Conservation (phyloP, 2,797 vertebrate species). For the Molossus alvarezi region DNA sequence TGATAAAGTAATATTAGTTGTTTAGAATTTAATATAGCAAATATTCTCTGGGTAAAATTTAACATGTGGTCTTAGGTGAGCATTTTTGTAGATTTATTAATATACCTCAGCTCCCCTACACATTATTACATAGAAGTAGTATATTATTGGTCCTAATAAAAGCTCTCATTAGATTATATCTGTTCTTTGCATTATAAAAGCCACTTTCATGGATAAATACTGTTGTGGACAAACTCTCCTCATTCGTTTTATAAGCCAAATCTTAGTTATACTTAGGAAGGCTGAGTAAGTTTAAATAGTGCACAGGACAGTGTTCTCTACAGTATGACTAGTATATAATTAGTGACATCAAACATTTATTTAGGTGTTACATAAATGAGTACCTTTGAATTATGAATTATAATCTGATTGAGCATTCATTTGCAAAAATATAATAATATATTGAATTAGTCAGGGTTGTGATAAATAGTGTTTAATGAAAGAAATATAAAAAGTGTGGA, state of each 20-base stretch:
- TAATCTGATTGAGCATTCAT: not conserved
- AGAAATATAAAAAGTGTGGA: not conserved
- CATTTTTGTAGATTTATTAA: not conserved
- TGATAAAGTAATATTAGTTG: not conserved
- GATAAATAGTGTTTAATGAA: not conserved
- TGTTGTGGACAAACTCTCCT: not conserved
- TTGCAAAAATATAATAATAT: not conserved
- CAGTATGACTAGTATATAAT: not conserved
- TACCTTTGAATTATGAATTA: constrained; percentile 33
- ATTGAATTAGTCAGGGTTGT: not conserved
- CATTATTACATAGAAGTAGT: not conserved
- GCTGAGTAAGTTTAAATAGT: not conserved
- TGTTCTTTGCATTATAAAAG: not conserved
- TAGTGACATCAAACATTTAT: not conserved
- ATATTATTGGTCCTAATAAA: not conserved
- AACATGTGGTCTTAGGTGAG: not conserved
- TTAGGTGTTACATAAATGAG: not conserved
- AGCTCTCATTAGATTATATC: not conserved
- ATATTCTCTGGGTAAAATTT: not conserved
- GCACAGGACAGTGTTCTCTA: not conserved
- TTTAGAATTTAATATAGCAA: not conserved
- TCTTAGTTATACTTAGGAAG: constrained; percentile 1
- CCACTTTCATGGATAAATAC: not conserved
- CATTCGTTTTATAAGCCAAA: not conserved
- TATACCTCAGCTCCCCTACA: not conserved